Base-by-base conservation (phyloP, 2,888 invertebrate species). In the Ornithoptera priamus region DNA sequence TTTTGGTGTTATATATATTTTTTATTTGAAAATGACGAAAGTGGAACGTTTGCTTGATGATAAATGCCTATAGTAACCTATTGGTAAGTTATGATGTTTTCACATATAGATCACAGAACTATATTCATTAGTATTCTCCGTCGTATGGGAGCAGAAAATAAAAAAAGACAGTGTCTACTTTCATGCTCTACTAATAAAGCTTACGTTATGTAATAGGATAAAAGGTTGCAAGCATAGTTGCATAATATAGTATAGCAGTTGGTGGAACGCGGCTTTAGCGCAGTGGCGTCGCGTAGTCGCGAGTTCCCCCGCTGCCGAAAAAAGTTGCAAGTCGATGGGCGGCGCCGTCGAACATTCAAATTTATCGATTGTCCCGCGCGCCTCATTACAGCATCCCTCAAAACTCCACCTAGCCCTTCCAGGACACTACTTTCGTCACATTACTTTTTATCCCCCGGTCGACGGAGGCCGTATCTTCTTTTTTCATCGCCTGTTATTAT, bases 341-440 rank as follows among this genome's bases (percentile, higher is more conserved):
- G 90, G 90, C 90, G 90, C 90, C 90, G 86, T 77, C 80, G 88
- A 91, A 92, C 92, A 92, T 92, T 92, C 92, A 92, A 92, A 92
- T 92, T 92, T 92, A 92, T 92, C 89, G 92, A 92, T 92, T 90
- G 89, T 89, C 88, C 88, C 88, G 84, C 87, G 81, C 83, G 85
- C 83, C 88, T 92, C 92, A 90, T 92, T 89, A 90, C 92, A 82
- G 83, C 89, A 90, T 90, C 90, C 90, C 89, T 92, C 89, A 89
- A 89, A 89, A 89, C 88, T 88, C 88, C 87, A 88, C 89, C 88
- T 88, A 90, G 89, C 90, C 92, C 90, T 91, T 90, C 86, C 84
- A 81, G 79, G 81, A 82, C 83, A 77, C 80, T 80, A 88, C 87
- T 86, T 88, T 85, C 82, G 82, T 83, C 86, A 87, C 90, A 89